Conservation (phyloP, 2,888 invertebrate species). For the Dorcus hopei region DNA sequence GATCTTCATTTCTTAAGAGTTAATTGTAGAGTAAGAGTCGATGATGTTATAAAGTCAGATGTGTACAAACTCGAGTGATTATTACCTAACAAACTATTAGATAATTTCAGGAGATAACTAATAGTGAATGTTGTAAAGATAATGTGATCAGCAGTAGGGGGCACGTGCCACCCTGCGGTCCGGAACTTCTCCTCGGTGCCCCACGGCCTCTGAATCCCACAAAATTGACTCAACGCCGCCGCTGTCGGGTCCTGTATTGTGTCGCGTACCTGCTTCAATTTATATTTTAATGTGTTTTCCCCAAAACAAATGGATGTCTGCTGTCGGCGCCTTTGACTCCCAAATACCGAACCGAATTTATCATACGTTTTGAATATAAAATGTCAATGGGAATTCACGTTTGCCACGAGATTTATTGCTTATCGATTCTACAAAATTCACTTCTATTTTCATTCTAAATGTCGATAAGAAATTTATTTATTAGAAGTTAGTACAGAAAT, state of each 20-base stretch:
- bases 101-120: slow-evolving; percentile 48
- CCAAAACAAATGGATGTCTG: slow-evolving; percentile 50
- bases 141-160: slow-evolving; percentile 44
- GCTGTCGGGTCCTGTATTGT: slow-evolving; percentile 45
- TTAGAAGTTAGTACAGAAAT: too few relatives aligned
- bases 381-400: slow-evolving; percentile 44
- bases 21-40: too few relatives aligned
- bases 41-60: too few relatives aligned
- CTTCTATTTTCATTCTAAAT: too few relatives aligned
- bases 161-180: slow-evolving; percentile 31
- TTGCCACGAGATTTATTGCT: too few relatives aligned
- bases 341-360: slow-evolving; percentile 46
- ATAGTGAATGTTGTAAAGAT: slow-evolving; percentile 48
- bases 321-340: slow-evolving; percentile 47
- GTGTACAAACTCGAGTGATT: too few relatives aligned
- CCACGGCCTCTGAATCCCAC: slow-evolving; percentile 25
- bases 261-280: slow-evolving; percentile 49
- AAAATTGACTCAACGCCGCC: slow-evolving; percentile 28
- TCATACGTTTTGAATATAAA: slow-evolving; percentile 48
- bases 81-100: slow-evolving; percentile 41
- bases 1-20: too few relatives aligned
- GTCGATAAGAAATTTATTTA: too few relatives aligned
- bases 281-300: slow-evolving; percentile 51
- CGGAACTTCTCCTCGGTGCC: slow-evolving; percentile 30
- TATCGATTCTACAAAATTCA: too few relatives aligned